These are phyloP conservation scores for Macrotrachela quadricornifera DNA, from an alignment of 1,140 invertebrate species.

Conservation along the genomic window DNA sequence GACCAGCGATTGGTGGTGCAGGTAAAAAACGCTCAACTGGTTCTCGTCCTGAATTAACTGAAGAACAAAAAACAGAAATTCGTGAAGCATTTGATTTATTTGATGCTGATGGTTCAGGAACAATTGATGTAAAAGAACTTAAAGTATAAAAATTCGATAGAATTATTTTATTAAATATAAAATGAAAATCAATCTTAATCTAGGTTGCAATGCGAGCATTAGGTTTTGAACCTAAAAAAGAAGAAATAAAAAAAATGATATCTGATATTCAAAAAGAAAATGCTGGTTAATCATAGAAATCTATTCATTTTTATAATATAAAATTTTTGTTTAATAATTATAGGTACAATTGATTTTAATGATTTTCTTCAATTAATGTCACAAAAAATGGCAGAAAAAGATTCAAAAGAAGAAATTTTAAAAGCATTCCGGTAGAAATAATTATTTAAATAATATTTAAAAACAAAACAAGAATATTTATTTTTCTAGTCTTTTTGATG, in stretches of 20 bases:
- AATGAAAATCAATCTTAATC: too few relatives aligned
- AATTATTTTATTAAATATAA: not conserved
- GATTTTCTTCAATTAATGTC: constrained; percentile 77
- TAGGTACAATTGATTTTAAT: constrained; percentile 60
- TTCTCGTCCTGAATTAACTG: constrained; percentile 47
- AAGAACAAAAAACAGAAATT: constrained; percentile 72
- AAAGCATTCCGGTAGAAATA: constrained; percentile 57
- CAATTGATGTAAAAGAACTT: constrained; percentile 69
- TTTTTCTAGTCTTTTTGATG: constrained; percentile 49
- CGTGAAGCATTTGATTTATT: constrained; percentile 86
- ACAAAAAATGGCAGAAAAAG: constrained; percentile 81
- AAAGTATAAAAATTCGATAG: constrained; percentile 40
- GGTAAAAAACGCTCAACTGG: constrained; percentile 3
- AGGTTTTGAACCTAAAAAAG: constrained; percentile 84
- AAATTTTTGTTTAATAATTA: constrained; percentile 1
- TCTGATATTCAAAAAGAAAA: constrained; percentile 67
- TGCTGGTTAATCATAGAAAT: constrained; percentile 29
- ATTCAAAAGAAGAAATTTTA: constrained; percentile 78
- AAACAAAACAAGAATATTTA: not conserved
- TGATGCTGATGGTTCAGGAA: constrained; percentile 61
- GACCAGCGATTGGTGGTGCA: constrained; percentile 3
- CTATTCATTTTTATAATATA: not conserved
- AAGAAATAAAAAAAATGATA: constrained; percentile 84
- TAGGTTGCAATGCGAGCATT: constrained; percentile 60
- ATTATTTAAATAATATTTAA: not conserved